Conservation (phyloP, 1,140 invertebrate species). For the Hirudo medicinalis region DNA sequence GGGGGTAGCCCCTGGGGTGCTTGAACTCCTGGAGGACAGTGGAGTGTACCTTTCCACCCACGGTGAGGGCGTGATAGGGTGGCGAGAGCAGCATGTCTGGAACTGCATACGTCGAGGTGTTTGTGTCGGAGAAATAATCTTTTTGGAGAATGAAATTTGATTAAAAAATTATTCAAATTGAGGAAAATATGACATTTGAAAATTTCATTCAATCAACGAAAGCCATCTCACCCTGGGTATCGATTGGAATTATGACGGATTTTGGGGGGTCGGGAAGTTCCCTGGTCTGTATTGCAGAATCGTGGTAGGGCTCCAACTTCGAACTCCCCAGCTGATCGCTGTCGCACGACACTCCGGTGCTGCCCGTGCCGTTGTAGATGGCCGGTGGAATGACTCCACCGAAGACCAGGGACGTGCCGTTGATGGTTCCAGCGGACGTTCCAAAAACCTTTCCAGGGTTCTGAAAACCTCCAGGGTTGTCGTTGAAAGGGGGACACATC, state of each 20-base stretch:
- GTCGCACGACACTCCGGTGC: conserved; percentile 12
- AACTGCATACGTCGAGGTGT: conserved; percentile 16
- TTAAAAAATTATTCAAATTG: no score
- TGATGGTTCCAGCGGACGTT: not conserved
- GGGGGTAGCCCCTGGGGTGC: not conserved
- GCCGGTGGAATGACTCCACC: not conserved
- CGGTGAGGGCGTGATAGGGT: not conserved
- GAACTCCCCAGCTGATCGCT: conserved; percentile 43
- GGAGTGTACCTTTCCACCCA: not conserved
- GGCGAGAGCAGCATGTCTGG: conserved; percentile 11
- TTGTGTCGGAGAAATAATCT: conserved; percentile 17
- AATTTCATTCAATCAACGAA: no score
- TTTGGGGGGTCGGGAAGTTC: conserved; percentile 31
- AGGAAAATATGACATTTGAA: not conserved
- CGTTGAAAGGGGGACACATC: no score
- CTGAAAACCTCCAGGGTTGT: no score
- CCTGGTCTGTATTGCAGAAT: conserved; percentile 28
- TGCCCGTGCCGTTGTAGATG: conserved; percentile 6
- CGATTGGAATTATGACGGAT: conserved; percentile 13
- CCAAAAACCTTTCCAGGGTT: not conserved
- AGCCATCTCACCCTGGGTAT: conserved; percentile 7
- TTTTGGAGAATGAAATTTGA: not conserved
- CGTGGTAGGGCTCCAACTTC: conserved; percentile 52
- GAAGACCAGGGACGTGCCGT: conserved; percentile 1
- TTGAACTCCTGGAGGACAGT: not conserved